Conservation (phyloP, 2,888 invertebrate genomes). For the Conus canariensis region DNA sequence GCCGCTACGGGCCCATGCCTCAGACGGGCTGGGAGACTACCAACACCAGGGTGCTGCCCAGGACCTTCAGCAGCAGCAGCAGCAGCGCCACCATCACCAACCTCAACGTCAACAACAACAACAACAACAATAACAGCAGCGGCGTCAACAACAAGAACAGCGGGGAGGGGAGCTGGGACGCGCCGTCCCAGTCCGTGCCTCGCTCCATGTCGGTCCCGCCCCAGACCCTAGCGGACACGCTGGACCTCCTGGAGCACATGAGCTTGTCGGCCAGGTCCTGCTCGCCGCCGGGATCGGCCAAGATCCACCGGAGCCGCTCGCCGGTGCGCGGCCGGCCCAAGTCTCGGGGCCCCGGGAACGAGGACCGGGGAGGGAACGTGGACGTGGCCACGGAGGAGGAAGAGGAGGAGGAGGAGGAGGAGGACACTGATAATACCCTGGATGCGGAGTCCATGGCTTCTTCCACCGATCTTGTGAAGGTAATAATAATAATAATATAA, state of each 20-base stretch:
- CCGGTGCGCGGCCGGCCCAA: constrained; percentile 32
- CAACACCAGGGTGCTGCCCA: not conserved
- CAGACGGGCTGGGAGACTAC: not conserved
- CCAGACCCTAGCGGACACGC: not conserved
- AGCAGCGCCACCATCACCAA: not conserved
- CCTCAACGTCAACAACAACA: not conserved
- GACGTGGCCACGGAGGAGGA: constrained; percentile 9
- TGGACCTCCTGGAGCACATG: constrained; percentile 29
- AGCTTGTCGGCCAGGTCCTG: not conserved
- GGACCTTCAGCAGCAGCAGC: not conserved
- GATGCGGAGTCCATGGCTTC: constrained; percentile 37
- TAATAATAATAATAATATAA: too few relatives aligned
- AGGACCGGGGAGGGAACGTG: constrained; percentile 15
- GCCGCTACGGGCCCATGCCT: constrained; percentile 24
- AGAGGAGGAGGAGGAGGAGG: constrained; percentile 37
- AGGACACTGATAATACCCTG: constrained; percentile 33
- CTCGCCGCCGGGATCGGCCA: not conserved
- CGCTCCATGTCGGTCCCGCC: constrained; percentile 21
- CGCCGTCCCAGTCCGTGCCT: not conserved
- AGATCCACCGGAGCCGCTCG: constrained; percentile 15
- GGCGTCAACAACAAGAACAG: constrained; percentile 13
- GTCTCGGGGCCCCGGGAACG: not conserved
- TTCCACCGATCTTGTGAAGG: constrained; percentile 40
- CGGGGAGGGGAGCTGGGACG: not conserved
- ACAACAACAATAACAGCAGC: constrained; percentile 13